Evolutionary conservation across 2,113 vertebrate species (phyloP).

Genomic region (Cynocephalus volans): DNA sequence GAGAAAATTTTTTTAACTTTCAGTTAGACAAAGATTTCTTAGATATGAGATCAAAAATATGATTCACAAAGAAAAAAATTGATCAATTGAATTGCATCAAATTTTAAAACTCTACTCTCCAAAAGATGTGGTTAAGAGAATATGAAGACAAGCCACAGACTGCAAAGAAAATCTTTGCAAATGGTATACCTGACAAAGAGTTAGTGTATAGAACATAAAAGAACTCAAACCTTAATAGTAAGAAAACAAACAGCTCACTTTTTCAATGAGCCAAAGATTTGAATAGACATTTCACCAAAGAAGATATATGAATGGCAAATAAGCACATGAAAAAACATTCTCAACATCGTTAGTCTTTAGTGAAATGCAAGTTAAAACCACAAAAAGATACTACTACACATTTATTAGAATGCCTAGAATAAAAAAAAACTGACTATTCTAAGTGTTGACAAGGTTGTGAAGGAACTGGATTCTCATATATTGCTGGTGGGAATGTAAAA

Average conservation of each 20-base stretch:
- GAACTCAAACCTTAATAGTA: neutral
- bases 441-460: neutral
- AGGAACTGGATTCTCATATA: neutral
- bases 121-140: neutral
- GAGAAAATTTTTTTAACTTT: constrained; percentile 2
- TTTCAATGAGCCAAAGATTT: neutral
- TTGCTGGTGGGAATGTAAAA: neutral
- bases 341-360: neutral
- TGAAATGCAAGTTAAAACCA: neutral
- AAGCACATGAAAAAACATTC: neutral
- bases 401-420: neutral
- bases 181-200: neutral
- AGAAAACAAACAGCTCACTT: neutral
- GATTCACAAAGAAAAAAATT: constrained; percentile 6
- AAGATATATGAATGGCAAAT: neutral
- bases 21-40: neutral
- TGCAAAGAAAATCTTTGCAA: neutral
- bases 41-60: neutral
- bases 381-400: neutral
- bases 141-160: neutral
- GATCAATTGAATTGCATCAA: neutral
- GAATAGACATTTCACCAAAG: neutral
- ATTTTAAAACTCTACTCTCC: constrained; percentile 30
- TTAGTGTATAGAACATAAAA: neutral
- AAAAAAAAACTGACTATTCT: neutral